Base-by-base conservation (phyloP, 2,797 vertebrate species). In the Catostomus latipinnis region DNA sequence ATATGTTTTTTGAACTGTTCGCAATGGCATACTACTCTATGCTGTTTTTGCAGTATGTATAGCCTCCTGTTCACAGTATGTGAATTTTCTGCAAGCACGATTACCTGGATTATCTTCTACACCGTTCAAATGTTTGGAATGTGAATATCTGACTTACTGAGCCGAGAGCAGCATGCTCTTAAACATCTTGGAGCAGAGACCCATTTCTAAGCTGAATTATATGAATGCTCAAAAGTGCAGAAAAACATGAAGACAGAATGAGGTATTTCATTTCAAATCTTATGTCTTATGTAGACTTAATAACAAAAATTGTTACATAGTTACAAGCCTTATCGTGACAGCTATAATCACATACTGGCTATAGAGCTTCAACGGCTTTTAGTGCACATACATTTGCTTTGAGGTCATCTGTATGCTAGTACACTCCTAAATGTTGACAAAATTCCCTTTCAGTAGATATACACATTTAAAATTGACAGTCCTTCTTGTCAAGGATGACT, bases 191-290 rank as follows among this genome's bases (percentile, higher is more conserved):
- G 22, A 57, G 62, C 52, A 58, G 66, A 60, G 7, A 54, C 48
- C 48, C 7, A 71, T 71, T 71, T 16, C 52, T 45, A 14, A 7
- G 60, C 34, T 63, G 57, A 71, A 22, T 53, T 34, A 46, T n/a
- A 34, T 16, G 49, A 5, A 9, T 54, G 43, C 16, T 65, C 34
- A 57, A 57, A 14, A 49, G 43, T 14, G 60, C 16, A 22, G 60
- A 79, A 78, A 61, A 18, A 63, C 60, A 62, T 62, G 1, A 6
- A 43, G 49, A 63, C 6, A 2, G 49, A 78, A 52, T 16, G 0
- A 53, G 18, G 48, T 6, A 78, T 70, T 71, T 78, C 49, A 48
- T 63, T 54, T 71, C 34, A 78, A 78, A 63, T 54, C 48, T 45
- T 22, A 62, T 13, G 56, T 62, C 48, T 45, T 22, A 62, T 13